A percentile compares a stretch with the other conserved stretches of the same genome.
phyloP scores from a whole-genome alignment of 2,113 vertebrate species.

The Aplodontia rufa region DNA sequence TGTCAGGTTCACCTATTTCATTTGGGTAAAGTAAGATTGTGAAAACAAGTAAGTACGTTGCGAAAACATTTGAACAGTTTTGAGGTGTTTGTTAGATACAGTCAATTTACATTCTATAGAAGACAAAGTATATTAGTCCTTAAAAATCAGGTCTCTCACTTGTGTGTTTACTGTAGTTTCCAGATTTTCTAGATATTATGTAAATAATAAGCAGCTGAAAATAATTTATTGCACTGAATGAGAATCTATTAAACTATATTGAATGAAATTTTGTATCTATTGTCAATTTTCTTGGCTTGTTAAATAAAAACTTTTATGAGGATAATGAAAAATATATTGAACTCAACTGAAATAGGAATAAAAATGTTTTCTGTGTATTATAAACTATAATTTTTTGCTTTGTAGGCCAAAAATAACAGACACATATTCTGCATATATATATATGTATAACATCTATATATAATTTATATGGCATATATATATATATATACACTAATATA shows the following conservation, averaged over 20 bases:
- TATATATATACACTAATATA: too few species aligned
- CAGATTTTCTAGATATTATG: background rate
- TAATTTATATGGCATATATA: too few species aligned
- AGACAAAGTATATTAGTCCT: background rate
- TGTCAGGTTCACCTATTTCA: accelerated
- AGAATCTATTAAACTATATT: background rate
- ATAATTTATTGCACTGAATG: background rate
- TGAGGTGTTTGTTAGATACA: background rate
- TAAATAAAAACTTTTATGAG: background rate
- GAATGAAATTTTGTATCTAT: background rate
- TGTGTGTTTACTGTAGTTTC: background rate
- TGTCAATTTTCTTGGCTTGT: background rate
- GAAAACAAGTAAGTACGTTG: too few species aligned
- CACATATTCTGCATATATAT: background rate
- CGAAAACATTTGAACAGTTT: background rate
- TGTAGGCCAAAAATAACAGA: background rate
- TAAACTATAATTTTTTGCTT: background rate
- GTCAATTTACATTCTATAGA: background rate
- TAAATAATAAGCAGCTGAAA: background rate
- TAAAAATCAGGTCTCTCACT: too few species aligned
- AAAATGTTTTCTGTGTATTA: background rate
- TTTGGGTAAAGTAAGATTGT: background rate
- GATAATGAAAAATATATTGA: background rate
- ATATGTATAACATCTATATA: too few species aligned
- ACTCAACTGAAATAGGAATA: background rate